Evolutionary conservation across 2,888 invertebrate species (phyloP).

Genomic region (Drosophila antonietae): DNA sequence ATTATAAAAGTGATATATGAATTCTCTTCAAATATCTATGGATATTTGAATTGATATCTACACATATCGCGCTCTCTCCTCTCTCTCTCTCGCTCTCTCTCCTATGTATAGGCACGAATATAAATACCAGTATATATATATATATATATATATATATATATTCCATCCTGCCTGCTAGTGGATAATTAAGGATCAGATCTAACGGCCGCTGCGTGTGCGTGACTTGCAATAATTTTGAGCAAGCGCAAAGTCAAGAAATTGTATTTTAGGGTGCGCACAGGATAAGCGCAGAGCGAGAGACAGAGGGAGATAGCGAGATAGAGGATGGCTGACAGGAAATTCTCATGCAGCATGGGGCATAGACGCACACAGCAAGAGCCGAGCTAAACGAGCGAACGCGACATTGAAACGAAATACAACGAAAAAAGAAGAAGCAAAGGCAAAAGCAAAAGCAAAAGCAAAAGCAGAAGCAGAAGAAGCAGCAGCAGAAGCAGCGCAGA

Average conservation of each 20-base stretch:
- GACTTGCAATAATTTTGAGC: constrained; percentile 59
- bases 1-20: no score
- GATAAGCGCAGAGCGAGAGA: constrained; percentile 26
- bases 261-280: constrained; percentile 62
- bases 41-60: no score
- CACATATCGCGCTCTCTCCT: no score
- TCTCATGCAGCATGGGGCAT: constrained; percentile 49
- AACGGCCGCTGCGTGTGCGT: constrained; percentile 65
- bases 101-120: no score
- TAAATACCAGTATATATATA: background rate
- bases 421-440: constrained; percentile 15
- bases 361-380: constrained; percentile 33
- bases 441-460: background rate
- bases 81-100: no score
- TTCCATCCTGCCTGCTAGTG: constrained; percentile 12
- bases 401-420: constrained; percentile 45
- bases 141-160: background rate
- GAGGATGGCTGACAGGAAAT: constrained; percentile 47
- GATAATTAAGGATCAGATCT: constrained; percentile 67
- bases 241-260: constrained; percentile 63
- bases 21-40: no score
- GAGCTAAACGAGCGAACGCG: constrained; percentile 38
- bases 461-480: background rate
- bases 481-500: constrained; percentile 10
- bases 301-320: background rate